phyloP scores from a whole-genome alignment of 2,888 invertebrate species.

The Abrostola tripartita region DNA sequence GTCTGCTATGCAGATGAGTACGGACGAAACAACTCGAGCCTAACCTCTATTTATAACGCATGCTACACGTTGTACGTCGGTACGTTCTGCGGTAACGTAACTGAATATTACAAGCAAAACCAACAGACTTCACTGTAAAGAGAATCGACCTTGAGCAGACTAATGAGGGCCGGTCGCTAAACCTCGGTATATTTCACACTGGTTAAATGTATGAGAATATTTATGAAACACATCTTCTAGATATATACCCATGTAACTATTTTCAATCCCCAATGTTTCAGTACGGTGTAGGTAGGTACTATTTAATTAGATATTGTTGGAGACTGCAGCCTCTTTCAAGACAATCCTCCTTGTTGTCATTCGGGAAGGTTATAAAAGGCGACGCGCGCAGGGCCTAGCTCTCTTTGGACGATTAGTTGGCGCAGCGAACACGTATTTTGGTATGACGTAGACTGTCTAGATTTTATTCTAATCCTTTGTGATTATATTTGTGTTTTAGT shows the following conservation, averaged over 20 bases:
- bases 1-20: constrained; percentile 79
- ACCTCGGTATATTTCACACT: constrained; percentile 9
- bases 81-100: constrained; percentile 74
- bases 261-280: neutral
- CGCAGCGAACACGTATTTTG: no score
- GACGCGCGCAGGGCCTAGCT: no score
- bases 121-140: constrained; percentile 71
- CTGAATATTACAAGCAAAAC: constrained; percentile 83
- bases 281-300: neutral
- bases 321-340: no score
- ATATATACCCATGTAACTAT: no score
- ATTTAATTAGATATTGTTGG: neutral
- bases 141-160: constrained; percentile 66
- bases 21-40: constrained; percentile 76
- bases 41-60: constrained; percentile 83
- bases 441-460: no score
- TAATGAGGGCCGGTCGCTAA: constrained; percentile 62
- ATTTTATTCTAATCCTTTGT: no score
- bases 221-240: no score
- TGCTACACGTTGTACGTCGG: constrained; percentile 65
- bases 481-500: no score
- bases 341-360: no score
- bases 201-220: no score
- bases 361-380: no score
- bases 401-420: no score